Base-by-base conservation (phyloP, 1,140 invertebrate genomes). In the Bicyclus anynana region DNA sequence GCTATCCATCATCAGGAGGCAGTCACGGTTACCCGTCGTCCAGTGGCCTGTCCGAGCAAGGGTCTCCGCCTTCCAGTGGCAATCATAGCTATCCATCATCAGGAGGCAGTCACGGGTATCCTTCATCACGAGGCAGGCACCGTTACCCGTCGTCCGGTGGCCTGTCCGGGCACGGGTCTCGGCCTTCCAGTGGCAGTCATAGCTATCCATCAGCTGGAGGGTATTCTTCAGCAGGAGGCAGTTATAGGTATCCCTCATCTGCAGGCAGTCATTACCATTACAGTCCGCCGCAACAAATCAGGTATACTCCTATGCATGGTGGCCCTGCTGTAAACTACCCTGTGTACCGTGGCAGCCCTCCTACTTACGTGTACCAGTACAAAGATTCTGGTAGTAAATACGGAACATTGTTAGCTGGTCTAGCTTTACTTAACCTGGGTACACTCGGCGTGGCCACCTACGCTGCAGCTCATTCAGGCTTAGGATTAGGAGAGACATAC, bases 351-450 rank as follows among this genome's bases (percentile, higher is more conserved):
- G 75, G 78, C n/a, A 53, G 67, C 1, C 83, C 84, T 17, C 84
- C 84, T 4, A 80, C 72, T n/a, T 87, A 87, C 53, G 81, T 87
- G 1, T 87, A 87, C 26, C 66, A 87, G 42, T 82, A 83, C 53
- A 79, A 82, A 55, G 74, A 87, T 54, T 87, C 84, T 1, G 83
- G 80, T 29, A 87, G 84, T 51, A 87, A 84, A 69, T 87, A 87
- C 46, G 80, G 84, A 21, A 84, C 81, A 5, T 48, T 87, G 27
- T 59, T 87, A 29, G 73, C 84, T 50, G 84, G 84, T 16, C 60
- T 88, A 12, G 83, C 85, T 2, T 59, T 88, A 10, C 51, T 88
- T 1, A 88, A 88, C 51, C 79, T 88, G 52, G 85, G 85, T 23
- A 75, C 80, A 13, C 64, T 86, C 2, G 81, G 69, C 5, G 82